Base-by-base conservation (phyloP, 2,888 invertebrate species). In the Euzetes globulus region DNA sequence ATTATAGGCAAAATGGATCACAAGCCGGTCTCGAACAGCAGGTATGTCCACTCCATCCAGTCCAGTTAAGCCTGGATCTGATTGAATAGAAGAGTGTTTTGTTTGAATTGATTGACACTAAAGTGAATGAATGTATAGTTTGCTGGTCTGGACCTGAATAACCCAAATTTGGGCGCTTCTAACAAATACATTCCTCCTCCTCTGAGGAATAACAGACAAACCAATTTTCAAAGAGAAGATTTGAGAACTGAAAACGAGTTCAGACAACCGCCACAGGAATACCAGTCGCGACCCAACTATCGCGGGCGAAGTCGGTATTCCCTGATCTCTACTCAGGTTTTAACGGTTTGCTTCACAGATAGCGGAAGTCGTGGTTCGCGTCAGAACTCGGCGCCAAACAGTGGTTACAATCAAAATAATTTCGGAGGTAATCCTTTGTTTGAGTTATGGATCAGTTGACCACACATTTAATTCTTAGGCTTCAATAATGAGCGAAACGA, bases 351-450 rank as follows among this genome's bases (percentile, higher is more conserved):
- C 3, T 58, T 27, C 3, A 33, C 63, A 63, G 63, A 63, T 17
- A 63, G 63, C 29, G 63, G 63, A 29, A 63, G 15, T n/a, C 63
- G 63, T 63, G 63, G 63, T 63, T 63, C 63, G 33, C 63, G 63
- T 63, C 29, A 63, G 1, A 33, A 33, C 25, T 27, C 63, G 25
- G 17, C 29, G 1, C 29, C 27, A 27, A 63, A 63, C 29, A 63
- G 63, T 63, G 63, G 63, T 63, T 29, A 27, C 27, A 29, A 63
- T 29, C 60, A 63, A 27, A 63, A 25, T 27, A 29, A 63, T 33
- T 63, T 63, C 63, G 63, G n/a, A 1, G 27, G 15, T 25, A 63
- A n/a, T 25, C 25, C 19, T 33, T 33, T 33, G 33, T n/a, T n/a
- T n/a, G 33, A 33, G 4, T 33, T 6, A 33, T 33, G 4, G 33